Base-by-base conservation (phyloP, 2,113 vertebrate species). In the Hippocampus abdominalis region DNA sequence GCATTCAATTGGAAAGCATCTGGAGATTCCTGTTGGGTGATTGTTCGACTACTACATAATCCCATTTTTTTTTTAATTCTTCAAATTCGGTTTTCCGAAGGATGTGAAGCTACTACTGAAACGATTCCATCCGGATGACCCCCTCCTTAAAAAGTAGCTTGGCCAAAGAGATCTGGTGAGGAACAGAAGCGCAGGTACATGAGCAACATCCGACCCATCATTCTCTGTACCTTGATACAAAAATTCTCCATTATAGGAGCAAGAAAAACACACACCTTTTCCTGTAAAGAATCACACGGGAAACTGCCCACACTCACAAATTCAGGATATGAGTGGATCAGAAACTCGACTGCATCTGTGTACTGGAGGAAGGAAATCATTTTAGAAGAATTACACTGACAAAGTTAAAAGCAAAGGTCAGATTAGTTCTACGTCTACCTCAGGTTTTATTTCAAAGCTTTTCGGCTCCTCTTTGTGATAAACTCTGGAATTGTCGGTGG, bases 391-490 rank as follows among this genome's bases (percentile, higher is more conserved):
- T 36, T 36, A 64, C 23, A 18, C 7, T 53, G 1, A 56, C n/a
- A 25, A 18, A 40, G 36, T 64, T 12, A 32, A 39, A 29, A 9
- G 0, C 13, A 29, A 6, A 42, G 11, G 2, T 15, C 13, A 65
- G n/a, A 18, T 61, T 57, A 15, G 16, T 18, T 25, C 4, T 6
- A 23, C 44, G 1, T 7, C 57, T 87, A 94, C 93, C 91, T 97
- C 95, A 0, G 91, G 76, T 70, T 94, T 89, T 60, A 99, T 90
- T 91, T 96, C 94, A 62, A 96, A 88, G 82, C 88, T 95, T 89
- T 96, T 96, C 76, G 87, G 91, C 70, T 95, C 94, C 79, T 95
- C 96, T 88, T 95, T 93, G 88, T 98, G 97, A 87, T 98, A 99
- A 57, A 95, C 93, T 81, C 97, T 93, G 36, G 96, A 96, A 86